Percentiles rank a stretch among this genome's conserved stretches.
Evolutionary conservation across 2,888 invertebrate species (phyloP).

Genomic region (Phanerotoma sp.): DNA sequence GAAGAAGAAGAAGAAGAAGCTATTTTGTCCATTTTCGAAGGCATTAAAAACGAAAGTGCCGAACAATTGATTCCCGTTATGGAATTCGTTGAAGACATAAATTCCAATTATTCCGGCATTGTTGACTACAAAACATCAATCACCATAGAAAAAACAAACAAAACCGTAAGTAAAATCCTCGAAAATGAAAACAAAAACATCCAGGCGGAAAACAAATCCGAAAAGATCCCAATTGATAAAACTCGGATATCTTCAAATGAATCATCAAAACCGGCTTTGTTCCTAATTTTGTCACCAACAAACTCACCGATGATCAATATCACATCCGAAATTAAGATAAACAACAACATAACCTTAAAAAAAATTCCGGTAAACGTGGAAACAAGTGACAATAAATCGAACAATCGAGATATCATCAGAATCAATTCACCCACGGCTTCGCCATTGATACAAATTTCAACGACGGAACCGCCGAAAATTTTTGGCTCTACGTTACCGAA

Average conservation of each 20-base stretch:
- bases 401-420: conserved; percentile 32
- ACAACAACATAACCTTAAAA: conserved; percentile 27
- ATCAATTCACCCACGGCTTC: conserved; percentile 30
- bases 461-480: background rate
- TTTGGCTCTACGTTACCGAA: background rate
- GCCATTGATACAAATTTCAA: too few species aligned
- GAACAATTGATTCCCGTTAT: conserved; percentile 39
- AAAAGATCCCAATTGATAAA: too few species aligned
- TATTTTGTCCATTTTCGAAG: background rate
- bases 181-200: conserved; percentile 2
- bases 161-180: background rate
- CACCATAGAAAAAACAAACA: background rate
- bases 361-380: conserved; percentile 29
- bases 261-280: conserved; percentile 32
- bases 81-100: conserved; percentile 42
- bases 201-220: background rate
- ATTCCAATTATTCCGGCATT: conserved; percentile 39
- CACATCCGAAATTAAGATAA: conserved; percentile 13
- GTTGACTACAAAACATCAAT: conserved; percentile 46
- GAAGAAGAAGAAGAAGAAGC: conserved; percentile 12
- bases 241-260: too few species aligned
- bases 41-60: background rate
- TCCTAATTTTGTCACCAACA: conserved; percentile 43
- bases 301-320: conserved; percentile 29
- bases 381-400: conserved; percentile 33